Evolutionary conservation across 2,113 vertebrate genomes (phyloP).

Genomic region (Ariopsis seemanni): DNA sequence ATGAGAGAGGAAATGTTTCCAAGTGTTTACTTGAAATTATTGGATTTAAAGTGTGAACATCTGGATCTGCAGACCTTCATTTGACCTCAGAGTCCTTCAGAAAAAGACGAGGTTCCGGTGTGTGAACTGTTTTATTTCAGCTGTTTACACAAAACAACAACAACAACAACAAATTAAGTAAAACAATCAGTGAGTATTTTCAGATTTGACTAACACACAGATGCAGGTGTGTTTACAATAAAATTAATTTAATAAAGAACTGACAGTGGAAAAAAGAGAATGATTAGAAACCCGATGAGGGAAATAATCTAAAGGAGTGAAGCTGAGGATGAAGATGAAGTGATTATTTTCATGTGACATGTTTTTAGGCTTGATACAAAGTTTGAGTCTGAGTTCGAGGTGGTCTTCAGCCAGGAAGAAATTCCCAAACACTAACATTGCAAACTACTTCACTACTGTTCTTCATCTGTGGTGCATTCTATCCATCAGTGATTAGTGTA

Average conservation of each 20-base stretch:
- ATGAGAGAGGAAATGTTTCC: slow-evolving; percentile 15
- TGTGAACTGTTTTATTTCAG: not conserved
- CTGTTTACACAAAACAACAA: not conserved
- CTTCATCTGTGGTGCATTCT: too few species aligned
- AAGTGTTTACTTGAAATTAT: slow-evolving; percentile 31
- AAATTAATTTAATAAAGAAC: not conserved
- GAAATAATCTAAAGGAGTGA: not conserved
- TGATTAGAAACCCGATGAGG: not conserved
- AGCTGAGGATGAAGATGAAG: not conserved
- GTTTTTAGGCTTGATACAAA: too few species aligned
- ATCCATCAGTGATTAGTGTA: too few species aligned
- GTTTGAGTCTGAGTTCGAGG: too few species aligned
- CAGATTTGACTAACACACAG: not conserved
- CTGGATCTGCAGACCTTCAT: slow-evolving; percentile 10
- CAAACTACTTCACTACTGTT: too few species aligned
- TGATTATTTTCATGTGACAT: too few species aligned
- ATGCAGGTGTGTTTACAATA: not conserved
- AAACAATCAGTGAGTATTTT: not conserved
- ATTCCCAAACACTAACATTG: too few species aligned
- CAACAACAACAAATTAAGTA: not conserved
- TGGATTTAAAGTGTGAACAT: slow-evolving; percentile 32
- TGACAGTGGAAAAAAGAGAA: not conserved
- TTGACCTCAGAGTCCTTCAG: slow-evolving; percentile 17
- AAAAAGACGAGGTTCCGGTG: not conserved
- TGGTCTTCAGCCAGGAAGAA: too few species aligned